These are phyloP conservation scores for Caranx ignobilis DNA, from an alignment of 2,113 vertebrate genomes.

Conservation along the genomic window DNA sequence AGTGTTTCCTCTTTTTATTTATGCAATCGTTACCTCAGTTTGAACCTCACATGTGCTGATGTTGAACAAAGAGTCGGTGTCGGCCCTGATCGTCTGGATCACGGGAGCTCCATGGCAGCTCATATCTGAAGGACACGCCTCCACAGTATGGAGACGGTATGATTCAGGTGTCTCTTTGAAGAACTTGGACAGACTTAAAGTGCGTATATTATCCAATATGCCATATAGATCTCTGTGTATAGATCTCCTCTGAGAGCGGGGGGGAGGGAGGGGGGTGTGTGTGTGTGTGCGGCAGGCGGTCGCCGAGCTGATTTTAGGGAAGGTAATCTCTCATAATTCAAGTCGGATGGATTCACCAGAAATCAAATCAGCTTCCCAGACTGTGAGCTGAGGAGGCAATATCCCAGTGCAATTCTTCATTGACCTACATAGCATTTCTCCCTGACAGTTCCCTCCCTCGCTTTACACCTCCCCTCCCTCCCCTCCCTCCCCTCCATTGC, in stretches of 20 bases:
- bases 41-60: not conserved
- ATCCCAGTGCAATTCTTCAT: slow-evolving; percentile 80
- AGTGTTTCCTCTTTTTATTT: not conserved
- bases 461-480: slow-evolving; percentile 21
- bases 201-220: slow-evolving; percentile 39
- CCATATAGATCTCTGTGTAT: slow-evolving; percentile 21
- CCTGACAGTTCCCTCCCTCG: slow-evolving; percentile 67
- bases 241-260: slow-evolving; percentile 43
- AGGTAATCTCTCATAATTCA: slow-evolving; percentile 81
- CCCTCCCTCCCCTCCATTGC: slow-evolving; percentile 38
- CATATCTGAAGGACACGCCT: slow-evolving; percentile 6
- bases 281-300: slow-evolving; percentile 40
- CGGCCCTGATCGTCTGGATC: not conserved
- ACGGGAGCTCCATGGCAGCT: not conserved
- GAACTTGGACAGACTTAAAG: slow-evolving; percentile 37
- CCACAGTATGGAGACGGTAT: not conserved
- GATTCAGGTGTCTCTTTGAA: slow-evolving; percentile 4
- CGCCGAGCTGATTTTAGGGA: slow-evolving; percentile 74
- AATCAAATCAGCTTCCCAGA: slow-evolving; percentile 82
- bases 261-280: not conserved
- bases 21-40: not conserved
- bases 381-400: slow-evolving; percentile 79
- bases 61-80: not conserved
- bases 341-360: slow-evolving; percentile 80
- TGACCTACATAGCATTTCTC: slow-evolving; percentile 83